These are phyloP conservation scores for Sebastiscus albofasciatus DNA, from an alignment of 2,797 vertebrate genomes.

Conservation along the genomic window DNA sequence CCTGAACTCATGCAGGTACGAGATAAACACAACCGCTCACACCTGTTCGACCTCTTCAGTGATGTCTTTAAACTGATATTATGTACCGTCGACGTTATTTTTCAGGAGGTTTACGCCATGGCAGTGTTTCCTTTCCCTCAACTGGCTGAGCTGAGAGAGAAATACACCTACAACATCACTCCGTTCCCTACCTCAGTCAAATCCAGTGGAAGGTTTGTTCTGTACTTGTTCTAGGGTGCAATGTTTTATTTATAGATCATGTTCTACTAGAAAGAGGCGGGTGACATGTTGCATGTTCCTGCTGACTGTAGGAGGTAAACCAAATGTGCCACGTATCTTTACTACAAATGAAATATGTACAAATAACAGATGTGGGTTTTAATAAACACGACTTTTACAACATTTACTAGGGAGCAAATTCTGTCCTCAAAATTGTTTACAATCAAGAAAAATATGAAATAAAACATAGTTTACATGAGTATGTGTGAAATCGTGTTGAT, in stretches of 20 bases:
- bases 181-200: conserved; percentile 94
- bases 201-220: conserved; percentile 80
- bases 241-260: not conserved
- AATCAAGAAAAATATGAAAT: not conserved
- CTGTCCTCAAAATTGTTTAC: not conserved
- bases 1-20: conserved; percentile 95
- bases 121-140: conserved; percentile 97
- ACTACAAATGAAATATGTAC: too few species aligned
- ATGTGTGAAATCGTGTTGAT: not conserved
- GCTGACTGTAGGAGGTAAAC: not conserved
- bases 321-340: accelerated
- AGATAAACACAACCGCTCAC: not conserved
- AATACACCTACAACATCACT: conserved; percentile 99
- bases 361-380: accelerated
- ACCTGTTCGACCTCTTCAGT: not conserved
- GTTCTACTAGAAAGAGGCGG: not conserved
- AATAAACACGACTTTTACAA: not conserved
- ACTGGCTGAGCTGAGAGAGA: conserved; percentile 95
- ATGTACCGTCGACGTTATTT: accelerated
- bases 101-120: conserved; percentile 96
- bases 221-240: not conserved
- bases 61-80: not conserved
- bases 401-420: not conserved
- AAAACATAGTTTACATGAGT: not conserved
- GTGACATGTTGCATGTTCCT: not conserved